Evolutionary conservation across 2,888 invertebrate species (phyloP).

Genomic region (Eurytoma californica): DNA sequence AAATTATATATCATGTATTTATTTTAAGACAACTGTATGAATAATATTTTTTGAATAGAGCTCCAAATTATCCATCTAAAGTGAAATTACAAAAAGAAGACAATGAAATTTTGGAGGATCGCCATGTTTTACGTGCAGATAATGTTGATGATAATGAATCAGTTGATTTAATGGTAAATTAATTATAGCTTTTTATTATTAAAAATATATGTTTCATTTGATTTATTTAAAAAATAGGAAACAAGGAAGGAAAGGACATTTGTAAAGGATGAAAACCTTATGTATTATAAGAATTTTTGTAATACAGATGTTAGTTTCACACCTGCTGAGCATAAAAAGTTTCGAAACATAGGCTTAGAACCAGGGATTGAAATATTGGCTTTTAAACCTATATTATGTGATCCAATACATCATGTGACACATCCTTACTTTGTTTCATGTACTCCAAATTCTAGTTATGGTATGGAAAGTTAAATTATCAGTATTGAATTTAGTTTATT

Average conservation of each 20-base stretch:
- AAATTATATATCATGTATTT: not conserved
- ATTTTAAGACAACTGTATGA: not conserved
- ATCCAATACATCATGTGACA: conserved; percentile 51
- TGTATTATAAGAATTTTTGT: conserved; percentile 35
- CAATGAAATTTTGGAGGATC: conserved; percentile 47
- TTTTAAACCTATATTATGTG: conserved; percentile 52
- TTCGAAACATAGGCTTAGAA: conserved; percentile 38
- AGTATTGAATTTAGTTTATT: not conserved
- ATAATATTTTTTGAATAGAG: conserved; percentile 13
- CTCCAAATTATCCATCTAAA: conserved; percentile 46
- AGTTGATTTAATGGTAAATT: conserved; percentile 1
- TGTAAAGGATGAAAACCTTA: conserved; percentile 11
- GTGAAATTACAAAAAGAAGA: conserved; percentile 44
- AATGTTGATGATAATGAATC: conserved; percentile 11
- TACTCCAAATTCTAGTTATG: conserved; percentile 38
- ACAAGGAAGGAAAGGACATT: not conserved
- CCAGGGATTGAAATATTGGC: conserved; percentile 56
- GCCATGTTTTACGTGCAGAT: conserved; percentile 25
- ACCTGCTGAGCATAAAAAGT: conserved; percentile 26
- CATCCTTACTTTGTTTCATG: conserved; percentile 57
- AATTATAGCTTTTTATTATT: not conserved
- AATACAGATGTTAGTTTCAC: conserved; percentile 23
- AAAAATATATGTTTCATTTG: not conserved
- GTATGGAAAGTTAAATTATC: conserved; percentile 33
- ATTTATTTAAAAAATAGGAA: conserved; percentile 1